Evolutionary conservation across 2,113 vertebrate species (phyloP).

Genomic region (Corvus cornix): DNA sequence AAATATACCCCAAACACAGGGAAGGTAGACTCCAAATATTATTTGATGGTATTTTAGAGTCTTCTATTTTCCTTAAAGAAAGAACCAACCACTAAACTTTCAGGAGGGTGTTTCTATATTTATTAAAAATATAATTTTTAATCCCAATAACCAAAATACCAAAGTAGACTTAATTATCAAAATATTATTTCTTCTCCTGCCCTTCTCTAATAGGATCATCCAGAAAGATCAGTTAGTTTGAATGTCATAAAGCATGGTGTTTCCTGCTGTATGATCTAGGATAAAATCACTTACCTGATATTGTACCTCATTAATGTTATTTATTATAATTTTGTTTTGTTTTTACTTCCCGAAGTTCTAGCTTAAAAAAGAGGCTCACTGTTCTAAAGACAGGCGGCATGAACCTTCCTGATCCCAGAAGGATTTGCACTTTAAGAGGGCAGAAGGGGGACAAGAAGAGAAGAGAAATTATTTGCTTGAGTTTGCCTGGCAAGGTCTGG

Average conservation of each 20-base stretch:
- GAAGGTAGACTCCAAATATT: neutral
- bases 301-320: neutral
- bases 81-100: neutral
- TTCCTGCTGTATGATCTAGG: neutral
- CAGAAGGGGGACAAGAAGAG: neutral
- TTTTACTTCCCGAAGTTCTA: neutral
- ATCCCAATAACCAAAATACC: neutral
- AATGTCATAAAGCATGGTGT: neutral
- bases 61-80: neutral
- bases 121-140: neutral
- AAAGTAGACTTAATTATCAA: neutral
- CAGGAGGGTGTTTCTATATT: fast-evolving
- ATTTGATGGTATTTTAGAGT: neutral
- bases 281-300: neutral
- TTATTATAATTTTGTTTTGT: neutral
- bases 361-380: neutral
- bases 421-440: neutral
- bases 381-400: neutral
- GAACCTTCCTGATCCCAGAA: neutral
- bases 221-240: neutral
- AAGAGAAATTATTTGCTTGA: neutral
- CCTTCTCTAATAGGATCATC: neutral
- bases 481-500: neutral
- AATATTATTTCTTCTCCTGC: neutral
- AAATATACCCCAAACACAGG: neutral